Conservation (phyloP, 2,888 invertebrate genomes). For the Mamestra brassicae region DNA sequence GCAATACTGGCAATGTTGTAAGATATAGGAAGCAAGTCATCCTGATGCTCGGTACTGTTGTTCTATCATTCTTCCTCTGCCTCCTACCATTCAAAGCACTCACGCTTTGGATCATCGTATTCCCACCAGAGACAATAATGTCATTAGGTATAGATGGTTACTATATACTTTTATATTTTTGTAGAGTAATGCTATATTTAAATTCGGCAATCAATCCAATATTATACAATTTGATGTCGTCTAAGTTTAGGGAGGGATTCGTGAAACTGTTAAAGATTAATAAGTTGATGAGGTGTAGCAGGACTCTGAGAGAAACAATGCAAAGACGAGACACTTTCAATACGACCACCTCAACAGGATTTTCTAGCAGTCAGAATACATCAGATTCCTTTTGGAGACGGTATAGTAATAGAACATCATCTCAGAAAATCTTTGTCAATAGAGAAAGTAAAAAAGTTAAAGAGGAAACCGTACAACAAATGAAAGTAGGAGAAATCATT, state of each 20-base stretch:
- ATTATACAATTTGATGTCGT: constrained; percentile 97
- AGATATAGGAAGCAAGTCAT: constrained; percentile 96
- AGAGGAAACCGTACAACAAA: constrained; percentile 79
- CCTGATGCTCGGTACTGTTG: constrained; percentile 97
- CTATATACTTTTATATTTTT: constrained; percentile 96
- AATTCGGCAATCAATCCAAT: constrained; percentile 98
- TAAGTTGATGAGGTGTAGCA: constrained; percentile 85
- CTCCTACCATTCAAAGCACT: constrained; percentile 97
- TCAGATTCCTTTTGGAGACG: constrained; percentile 92
- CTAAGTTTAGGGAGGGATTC: constrained; percentile 96
- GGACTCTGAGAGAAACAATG: constrained; percentile 88
- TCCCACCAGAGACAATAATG: constrained; percentile 92
- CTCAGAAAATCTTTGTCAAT: constrained; percentile 82
- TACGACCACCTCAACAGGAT: constrained; percentile 92
- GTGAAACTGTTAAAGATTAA: constrained; percentile 91
- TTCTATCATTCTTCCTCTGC: constrained; percentile 97
- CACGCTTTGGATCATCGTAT: constrained; percentile 96
- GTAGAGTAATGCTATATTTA: constrained; percentile 96
- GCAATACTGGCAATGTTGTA: constrained; percentile 90
- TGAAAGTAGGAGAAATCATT: constrained; percentile 86
- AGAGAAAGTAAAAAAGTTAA: constrained; percentile 83
- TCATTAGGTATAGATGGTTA: constrained; percentile 95
- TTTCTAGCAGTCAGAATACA: constrained; percentile 91
- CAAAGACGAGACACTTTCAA: constrained; percentile 93
- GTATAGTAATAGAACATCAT: constrained; percentile 90